Evolutionary conservation across 2,797 vertebrate genomes (phyloP).

Genomic region (Ceyx erithaca): DNA sequence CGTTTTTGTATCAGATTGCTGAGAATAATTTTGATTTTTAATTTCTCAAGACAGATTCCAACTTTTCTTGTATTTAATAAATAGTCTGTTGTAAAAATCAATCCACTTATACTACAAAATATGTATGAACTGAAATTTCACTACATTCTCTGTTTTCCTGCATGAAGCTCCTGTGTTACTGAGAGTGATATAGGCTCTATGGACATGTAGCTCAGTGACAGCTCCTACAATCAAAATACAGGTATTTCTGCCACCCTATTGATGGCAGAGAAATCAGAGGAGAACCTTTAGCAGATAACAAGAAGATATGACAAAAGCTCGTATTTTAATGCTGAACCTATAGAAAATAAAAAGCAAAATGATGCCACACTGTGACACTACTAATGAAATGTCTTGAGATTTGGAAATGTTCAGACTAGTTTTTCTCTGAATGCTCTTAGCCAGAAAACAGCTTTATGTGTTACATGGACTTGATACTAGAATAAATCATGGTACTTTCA

Average conservation of each 20-base stretch:
- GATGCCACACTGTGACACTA: not conserved
- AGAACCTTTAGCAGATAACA: not conserved
- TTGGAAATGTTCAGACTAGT: not conserved
- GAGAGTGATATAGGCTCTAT: not conserved
- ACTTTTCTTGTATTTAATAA: not conserved
- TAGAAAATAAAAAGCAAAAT: not conserved
- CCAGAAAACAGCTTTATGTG: not conserved
- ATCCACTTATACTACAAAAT: not conserved
- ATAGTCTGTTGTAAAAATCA: not conserved
- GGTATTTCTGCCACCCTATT: not conserved
- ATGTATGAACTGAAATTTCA: not conserved
- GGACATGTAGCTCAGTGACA: not conserved
- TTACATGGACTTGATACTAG: accelerated
- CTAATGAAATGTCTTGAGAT: not conserved
- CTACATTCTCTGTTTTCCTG: not conserved
- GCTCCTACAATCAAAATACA: not conserved
- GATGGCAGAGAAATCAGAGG: not conserved
- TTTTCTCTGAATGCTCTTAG: not conserved
- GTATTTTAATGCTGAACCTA: not conserved
- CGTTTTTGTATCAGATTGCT: not conserved
- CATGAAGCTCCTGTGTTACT: not conserved
- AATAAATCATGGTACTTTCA: not conserved
- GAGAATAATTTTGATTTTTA: not conserved
- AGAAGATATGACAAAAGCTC: not conserved
- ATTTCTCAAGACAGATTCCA: not conserved